phyloP scores from a whole-genome alignment of 2,797 vertebrate species.

The Vipera ursinii region DNA sequence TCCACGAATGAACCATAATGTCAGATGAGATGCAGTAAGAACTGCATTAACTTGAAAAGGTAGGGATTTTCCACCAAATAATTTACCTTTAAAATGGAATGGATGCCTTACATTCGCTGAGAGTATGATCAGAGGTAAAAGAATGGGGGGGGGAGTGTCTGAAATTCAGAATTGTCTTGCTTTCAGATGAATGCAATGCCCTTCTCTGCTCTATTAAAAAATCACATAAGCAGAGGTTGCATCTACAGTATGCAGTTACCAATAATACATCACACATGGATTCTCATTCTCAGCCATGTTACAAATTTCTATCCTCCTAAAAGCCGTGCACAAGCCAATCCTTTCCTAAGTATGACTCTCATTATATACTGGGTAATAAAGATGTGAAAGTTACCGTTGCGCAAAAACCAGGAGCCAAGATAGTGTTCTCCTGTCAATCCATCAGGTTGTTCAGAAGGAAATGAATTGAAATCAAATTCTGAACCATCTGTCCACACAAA shows the following conservation, averaged over 20 bases:
- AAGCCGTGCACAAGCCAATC: not conserved
- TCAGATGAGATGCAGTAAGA: not conserved
- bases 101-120: not conserved
- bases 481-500: constrained; percentile 32
- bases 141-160: not conserved
- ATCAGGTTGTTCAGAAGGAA: not conserved
- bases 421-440: constrained; percentile 5
- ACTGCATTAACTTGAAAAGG: not conserved
- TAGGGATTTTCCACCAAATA: not conserved
- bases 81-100: not conserved
- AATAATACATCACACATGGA: not conserved
- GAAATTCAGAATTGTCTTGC: not conserved
- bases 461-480: not conserved
- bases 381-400: not conserved
- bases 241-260: not conserved
- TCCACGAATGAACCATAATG: not conserved
- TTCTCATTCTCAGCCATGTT: not conserved
- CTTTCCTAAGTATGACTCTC: not conserved
- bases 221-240: not conserved
- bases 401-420: not conserved
- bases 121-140: not conserved
- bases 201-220: not conserved
- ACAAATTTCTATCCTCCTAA: not conserved
- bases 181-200: not conserved
- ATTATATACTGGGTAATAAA: not conserved